These are phyloP conservation scores for Zapus hudsonius DNA, from an alignment of 2,113 vertebrate genomes.

Conservation along the genomic window DNA sequence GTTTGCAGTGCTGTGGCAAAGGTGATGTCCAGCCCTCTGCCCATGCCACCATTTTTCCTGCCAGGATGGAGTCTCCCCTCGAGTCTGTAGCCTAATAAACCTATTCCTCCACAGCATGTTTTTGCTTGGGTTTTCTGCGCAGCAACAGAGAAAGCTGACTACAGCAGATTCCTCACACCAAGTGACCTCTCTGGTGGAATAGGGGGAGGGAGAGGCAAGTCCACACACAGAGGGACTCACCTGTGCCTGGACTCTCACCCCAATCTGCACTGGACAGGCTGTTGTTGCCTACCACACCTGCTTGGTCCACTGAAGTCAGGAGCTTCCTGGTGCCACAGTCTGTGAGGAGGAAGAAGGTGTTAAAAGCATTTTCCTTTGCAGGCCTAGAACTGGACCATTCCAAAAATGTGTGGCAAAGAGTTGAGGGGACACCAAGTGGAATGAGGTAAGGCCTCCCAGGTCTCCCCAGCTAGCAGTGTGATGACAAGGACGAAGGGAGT, in stretches of 20 bases:
- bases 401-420: too few relatives aligned
- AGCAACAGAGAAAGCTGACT: too few relatives aligned
- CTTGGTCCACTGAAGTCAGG: slow-evolving; percentile 69
- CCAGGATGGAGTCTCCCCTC: too few relatives aligned
- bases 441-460: neutral
- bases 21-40: too few relatives aligned
- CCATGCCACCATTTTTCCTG: too few relatives aligned
- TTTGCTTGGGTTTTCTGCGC: too few relatives aligned
- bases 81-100: too few relatives aligned
- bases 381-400: neutral
- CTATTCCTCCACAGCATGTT: too few relatives aligned
- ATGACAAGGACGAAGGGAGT: too few relatives aligned
- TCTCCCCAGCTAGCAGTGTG: neutral
- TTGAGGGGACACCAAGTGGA: neutral
- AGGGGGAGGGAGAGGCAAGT: too few relatives aligned
- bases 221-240: slow-evolving; percentile 47
- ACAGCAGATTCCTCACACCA: neutral
- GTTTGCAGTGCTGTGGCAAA: too few relatives aligned
- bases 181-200: neutral
- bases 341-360: neutral
- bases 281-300: neutral
- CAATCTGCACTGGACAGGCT: slow-evolving; percentile 52
- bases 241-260: slow-evolving; percentile 50
- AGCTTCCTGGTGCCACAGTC: slow-evolving; percentile 78
- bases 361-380: neutral